phyloP scores from a whole-genome alignment of 2,888 invertebrate genomes.

The Thymelicus sylvestris region DNA sequence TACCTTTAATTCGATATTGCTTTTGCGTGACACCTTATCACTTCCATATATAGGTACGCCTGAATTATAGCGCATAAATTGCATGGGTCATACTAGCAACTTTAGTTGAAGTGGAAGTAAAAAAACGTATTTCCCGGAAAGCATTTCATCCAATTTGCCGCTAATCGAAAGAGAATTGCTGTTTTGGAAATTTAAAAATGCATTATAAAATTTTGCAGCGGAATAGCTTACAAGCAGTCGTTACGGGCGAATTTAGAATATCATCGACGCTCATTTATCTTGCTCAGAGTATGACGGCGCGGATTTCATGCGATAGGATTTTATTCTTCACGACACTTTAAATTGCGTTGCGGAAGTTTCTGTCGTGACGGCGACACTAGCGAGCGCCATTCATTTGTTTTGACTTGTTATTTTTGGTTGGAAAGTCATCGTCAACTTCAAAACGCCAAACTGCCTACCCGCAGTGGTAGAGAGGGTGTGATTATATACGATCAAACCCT shows the following conservation, averaged over 20 bases:
- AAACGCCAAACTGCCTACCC: too few relatives aligned
- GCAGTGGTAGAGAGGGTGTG: too few relatives aligned
- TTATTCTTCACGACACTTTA: constrained; percentile 46
- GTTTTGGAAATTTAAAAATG: constrained; percentile 34
- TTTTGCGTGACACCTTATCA: too few relatives aligned
- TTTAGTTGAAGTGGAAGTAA: too few relatives aligned
- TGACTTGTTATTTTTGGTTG: background rate
- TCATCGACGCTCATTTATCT: constrained; percentile 52
- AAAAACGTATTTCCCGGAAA: background rate
- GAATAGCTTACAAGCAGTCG: constrained; percentile 37
- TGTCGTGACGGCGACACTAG: constrained; percentile 21
- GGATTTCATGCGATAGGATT: constrained; percentile 47
- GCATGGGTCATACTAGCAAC: too few relatives aligned
- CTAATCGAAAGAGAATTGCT: constrained; percentile 18
- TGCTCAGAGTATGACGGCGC: constrained; percentile 50
- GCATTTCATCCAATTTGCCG: constrained; percentile 19
- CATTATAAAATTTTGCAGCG: constrained; percentile 35
- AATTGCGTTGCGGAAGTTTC: constrained; percentile 40
- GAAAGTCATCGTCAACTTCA: too few relatives aligned
- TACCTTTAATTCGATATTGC: too few relatives aligned
- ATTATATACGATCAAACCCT: too few relatives aligned
- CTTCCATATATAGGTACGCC: too few relatives aligned
- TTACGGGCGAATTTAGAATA: constrained; percentile 38
- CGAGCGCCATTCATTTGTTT: background rate
- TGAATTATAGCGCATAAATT: too few relatives aligned